Conservation (phyloP, 1,140 invertebrate genomes). For the Neomicropteryx cornuta region DNA sequence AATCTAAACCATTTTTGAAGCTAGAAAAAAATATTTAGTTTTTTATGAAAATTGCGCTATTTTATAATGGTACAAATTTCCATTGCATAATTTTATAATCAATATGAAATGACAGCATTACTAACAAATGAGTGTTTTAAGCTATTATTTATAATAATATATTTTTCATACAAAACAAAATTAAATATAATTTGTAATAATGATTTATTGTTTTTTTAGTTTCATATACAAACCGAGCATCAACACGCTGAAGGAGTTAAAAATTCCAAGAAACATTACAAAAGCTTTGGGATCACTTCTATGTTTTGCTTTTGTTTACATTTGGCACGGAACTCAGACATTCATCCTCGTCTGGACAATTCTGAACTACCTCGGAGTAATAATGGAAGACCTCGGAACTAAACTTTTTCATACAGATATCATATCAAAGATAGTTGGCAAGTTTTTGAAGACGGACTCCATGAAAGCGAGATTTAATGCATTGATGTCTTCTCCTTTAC, state of each 20-base stretch:
- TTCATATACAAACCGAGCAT: conserved; percentile 75
- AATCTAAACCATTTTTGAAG: no score
- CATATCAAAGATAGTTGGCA: conserved; percentile 31
- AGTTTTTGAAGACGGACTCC: conserved; percentile 23
- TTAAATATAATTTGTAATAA: not conserved
- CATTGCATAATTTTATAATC: not conserved
- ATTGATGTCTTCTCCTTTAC: conserved; percentile 53
- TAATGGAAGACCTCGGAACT: conserved; percentile 53
- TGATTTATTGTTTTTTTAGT: conserved; percentile 40
- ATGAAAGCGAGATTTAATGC: conserved; percentile 49
- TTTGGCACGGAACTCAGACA: conserved; percentile 78
- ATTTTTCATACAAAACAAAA: not conserved
- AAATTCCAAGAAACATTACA: conserved; percentile 31
- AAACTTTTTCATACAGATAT: conserved; percentile 26
- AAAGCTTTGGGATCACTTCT: conserved; percentile 63
- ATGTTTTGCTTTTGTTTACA: conserved; percentile 76
- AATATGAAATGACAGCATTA: not conserved
- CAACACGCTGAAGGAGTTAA: conserved; percentile 22
- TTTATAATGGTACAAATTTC: conserved; percentile 1
- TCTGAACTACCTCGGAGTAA: conserved; percentile 69
- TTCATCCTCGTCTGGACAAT: conserved; percentile 76
- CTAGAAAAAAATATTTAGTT: conserved; percentile 4
- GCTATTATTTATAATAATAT: not conserved
- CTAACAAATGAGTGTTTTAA: not conserved
- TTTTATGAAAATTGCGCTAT: not conserved